Evolutionary conservation across 2,113 vertebrate species (phyloP).

Genomic region (Tamias sibiricus): DNA sequence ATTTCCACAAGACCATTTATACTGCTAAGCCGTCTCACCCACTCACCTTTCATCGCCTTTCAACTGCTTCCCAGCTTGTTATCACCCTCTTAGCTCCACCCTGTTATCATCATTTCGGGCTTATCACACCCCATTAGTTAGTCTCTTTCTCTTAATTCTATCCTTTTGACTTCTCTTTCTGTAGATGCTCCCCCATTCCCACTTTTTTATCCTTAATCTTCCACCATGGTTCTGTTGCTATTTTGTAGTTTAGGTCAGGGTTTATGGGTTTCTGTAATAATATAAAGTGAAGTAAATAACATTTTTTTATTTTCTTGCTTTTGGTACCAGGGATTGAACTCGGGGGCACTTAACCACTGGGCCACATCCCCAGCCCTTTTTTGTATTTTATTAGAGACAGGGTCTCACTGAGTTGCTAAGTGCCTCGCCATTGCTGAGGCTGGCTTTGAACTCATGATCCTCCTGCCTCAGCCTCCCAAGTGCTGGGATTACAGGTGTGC

Average conservation of each 20-base stretch:
- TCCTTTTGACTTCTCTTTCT: not conserved
- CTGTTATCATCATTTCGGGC: conserved; percentile 66
- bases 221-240: not conserved
- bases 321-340: too few relatives aligned
- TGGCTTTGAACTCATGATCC: too few relatives aligned
- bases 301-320: too few relatives aligned
- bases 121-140: conserved; percentile 1
- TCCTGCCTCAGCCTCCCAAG: too few relatives aligned
- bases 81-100: conserved; percentile 66
- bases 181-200: not conserved
- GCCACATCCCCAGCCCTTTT: too few relatives aligned
- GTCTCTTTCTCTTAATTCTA: conserved; percentile 56
- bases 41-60: conserved; percentile 67
- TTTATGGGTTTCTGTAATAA: not conserved
- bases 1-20: conserved; percentile 81
- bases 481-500: too few relatives aligned
- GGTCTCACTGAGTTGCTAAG: too few relatives aligned
- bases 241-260: not conserved
- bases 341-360: too few relatives aligned
- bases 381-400: too few relatives aligned
- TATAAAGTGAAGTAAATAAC: not conserved
- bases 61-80: conserved; percentile 70
- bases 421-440: too few relatives aligned
- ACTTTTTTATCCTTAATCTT: conserved; percentile 11
- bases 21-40: conserved; percentile 67